Percentiles rank a stretch among this genome's conserved stretches.
Evolutionary conservation across 1,140 invertebrate species (phyloP).

Genomic region (Archegozetes longisetosus): DNA sequence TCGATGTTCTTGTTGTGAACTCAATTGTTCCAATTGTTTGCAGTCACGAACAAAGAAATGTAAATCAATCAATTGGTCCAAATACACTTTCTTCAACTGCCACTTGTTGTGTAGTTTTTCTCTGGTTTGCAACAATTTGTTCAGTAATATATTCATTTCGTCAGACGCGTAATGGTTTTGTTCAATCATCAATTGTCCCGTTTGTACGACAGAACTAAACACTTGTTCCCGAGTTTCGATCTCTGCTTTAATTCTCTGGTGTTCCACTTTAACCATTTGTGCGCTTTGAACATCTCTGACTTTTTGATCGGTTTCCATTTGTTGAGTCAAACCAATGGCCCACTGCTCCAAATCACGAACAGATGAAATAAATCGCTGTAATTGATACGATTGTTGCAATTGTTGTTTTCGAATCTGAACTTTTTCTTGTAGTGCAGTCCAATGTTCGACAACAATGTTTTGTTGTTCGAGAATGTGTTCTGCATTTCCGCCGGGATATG

Average conservation of each 20-base stretch:
- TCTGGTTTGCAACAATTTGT: constrained; percentile 55
- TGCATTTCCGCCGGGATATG: constrained; percentile 85
- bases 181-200: constrained; percentile 66
- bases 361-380: constrained; percentile 68
- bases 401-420: constrained; percentile 58
- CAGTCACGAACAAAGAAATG: constrained; percentile 89
- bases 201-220: constrained; percentile 57
- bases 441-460: constrained; percentile 63
- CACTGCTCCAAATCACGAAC: constrained; percentile 75
- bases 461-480: constrained; percentile 69
- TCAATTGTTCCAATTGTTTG: constrained; percentile 76
- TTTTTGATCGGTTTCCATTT: constrained; percentile 64
- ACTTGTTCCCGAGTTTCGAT: constrained; percentile 81
- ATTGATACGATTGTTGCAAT: constrained; percentile 66
- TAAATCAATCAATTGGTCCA: constrained; percentile 85
- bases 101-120: constrained; percentile 62
- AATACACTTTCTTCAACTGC: constrained; percentile 70
- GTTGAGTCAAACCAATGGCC: constrained; percentile 56
- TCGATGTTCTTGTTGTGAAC: constrained; percentile 63
- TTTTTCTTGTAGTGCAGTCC: constrained; percentile 66
- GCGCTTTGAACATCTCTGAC: constrained; percentile 70
- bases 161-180: constrained; percentile 60
- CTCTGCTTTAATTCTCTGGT: constrained; percentile 79
- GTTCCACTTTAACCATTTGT: constrained; percentile 68
- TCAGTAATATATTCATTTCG: constrained; percentile 51